Evolutionary conservation across 2,888 invertebrate genomes (phyloP).

Genomic region (Xestobium rufovillosum): DNA sequence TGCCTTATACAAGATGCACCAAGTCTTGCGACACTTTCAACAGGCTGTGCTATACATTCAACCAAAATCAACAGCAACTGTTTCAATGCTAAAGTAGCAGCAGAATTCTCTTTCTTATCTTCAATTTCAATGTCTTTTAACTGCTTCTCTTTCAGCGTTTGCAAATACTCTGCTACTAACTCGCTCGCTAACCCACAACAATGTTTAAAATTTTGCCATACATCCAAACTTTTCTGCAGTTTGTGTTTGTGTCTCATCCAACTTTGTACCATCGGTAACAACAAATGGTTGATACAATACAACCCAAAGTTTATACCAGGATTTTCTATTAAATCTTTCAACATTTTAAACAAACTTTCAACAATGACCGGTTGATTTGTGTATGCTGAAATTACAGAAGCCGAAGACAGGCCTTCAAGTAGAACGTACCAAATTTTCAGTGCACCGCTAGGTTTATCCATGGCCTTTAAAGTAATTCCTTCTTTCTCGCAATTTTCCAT

Average conservation of each 20-base stretch:
- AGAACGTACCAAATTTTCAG: conserved; percentile 86
- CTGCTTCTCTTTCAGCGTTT: conserved; percentile 59
- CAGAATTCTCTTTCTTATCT: conserved; percentile 44
- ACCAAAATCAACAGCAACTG: conserved; percentile 79
- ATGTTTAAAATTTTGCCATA: conserved; percentile 88
- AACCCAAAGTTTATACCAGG: conserved; percentile 87
- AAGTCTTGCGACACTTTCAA: conserved; percentile 81
- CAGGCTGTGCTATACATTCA: conserved; percentile 85
- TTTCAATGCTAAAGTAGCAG: conserved; percentile 72
- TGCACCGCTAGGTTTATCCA: conserved; percentile 76
- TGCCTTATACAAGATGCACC: conserved; percentile 89
- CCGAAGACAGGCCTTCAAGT: conserved; percentile 77
- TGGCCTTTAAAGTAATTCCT: conserved; percentile 52
- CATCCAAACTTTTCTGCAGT: conserved; percentile 65
- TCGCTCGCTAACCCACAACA: conserved; percentile 91
- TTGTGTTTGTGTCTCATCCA: conserved; percentile 68
- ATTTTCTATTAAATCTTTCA: conserved; percentile 66
- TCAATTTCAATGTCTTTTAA: conserved; percentile 27
- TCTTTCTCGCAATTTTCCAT: conserved; percentile 42
- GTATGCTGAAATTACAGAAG: conserved; percentile 70
- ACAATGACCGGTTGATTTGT: conserved; percentile 75
- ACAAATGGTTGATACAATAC: conserved; percentile 84
- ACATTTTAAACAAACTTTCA: conserved; percentile 78
- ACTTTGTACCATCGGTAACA: conserved; percentile 87
- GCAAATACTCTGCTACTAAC: conserved; percentile 77